Percentiles rank a stretch among this genome's conserved stretches.
These are phyloP conservation scores for Caenorhabditis auriculariae DNA, from an alignment of 2,888 invertebrate species.

Conservation along the genomic window DNA sequence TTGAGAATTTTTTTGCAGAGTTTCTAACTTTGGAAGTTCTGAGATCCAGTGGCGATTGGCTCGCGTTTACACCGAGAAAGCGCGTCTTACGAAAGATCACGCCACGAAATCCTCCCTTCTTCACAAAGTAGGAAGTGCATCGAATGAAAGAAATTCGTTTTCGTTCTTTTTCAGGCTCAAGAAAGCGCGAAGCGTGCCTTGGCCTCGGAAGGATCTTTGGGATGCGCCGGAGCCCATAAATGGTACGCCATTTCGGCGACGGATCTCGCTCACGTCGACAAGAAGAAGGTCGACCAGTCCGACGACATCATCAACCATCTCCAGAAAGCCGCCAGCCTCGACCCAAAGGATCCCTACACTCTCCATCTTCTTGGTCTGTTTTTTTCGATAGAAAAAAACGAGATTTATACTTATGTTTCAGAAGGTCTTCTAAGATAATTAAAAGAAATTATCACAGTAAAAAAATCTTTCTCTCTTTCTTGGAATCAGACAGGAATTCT, in stretches of 20 bases:
- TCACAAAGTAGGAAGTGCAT: constrained; percentile 28
- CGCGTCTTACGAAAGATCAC: not conserved
- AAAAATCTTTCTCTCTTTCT: too few relatives aligned
- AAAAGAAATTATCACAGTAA: too few relatives aligned
- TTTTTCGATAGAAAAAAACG: too few relatives aligned
- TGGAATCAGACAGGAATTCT: too few relatives aligned
- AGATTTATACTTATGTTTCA: not conserved
- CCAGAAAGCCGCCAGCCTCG: constrained; percentile 40
- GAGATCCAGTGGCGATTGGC: constrained; percentile 53
- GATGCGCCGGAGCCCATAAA: constrained; percentile 53
- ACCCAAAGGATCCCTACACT: constrained; percentile 47
- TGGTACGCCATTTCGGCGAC: constrained; percentile 46
- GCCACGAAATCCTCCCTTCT: constrained; percentile 37
- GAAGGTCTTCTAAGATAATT: too few relatives aligned
- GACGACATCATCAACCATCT: constrained; percentile 42
- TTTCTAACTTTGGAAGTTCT: constrained; percentile 44
- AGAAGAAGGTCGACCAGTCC: constrained; percentile 31
- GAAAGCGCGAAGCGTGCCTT: constrained; percentile 45
- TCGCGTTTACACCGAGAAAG: constrained; percentile 44
- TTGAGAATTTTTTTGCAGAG: constrained; percentile 20
- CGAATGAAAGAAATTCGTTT: constrained; percentile 27
- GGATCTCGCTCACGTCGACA: constrained; percentile 30
- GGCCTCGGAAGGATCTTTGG: constrained; percentile 38
- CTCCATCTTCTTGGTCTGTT: constrained; percentile 49
- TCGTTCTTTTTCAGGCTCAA: constrained; percentile 28